phyloP scores from a whole-genome alignment of 2,113 vertebrate species.

The Gallinago undulata region DNA sequence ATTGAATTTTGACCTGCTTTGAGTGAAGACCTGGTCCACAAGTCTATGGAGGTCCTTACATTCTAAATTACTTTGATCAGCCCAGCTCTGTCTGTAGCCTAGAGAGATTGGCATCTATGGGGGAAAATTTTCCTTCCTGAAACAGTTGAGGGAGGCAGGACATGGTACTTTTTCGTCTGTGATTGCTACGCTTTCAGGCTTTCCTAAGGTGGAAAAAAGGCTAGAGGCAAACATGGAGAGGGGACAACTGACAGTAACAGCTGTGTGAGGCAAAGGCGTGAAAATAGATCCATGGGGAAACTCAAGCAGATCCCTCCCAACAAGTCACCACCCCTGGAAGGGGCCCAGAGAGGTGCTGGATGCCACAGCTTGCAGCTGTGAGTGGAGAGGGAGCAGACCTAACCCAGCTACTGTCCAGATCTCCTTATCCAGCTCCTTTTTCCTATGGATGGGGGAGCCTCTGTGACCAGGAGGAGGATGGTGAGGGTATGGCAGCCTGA shows the following conservation, averaged over 20 bases:
- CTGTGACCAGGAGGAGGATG: neutral
- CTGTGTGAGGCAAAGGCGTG: neutral
- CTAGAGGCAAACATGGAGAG: neutral
- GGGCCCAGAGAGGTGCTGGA: fast-evolving
- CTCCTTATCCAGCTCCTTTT: neutral
- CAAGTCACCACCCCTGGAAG: neutral
- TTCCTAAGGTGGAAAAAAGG: neutral
- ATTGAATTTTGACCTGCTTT: neutral
- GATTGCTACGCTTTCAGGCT: neutral
- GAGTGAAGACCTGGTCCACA: neutral
- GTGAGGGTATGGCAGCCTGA: neutral
- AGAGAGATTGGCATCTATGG: neutral
- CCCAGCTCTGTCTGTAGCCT: neutral
- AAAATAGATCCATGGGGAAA: neutral
- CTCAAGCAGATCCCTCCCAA: neutral
- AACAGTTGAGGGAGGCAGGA: neutral
- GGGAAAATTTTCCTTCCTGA: neutral
- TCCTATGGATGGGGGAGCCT: neutral
- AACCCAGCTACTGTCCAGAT: neutral
- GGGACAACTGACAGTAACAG: neutral
- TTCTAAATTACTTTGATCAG: neutral
- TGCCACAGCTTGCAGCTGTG: neutral
- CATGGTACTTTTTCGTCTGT: neutral
- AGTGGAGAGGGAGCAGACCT: neutral
- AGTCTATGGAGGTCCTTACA: neutral